Base-by-base conservation (phyloP, 2,797 vertebrate species). In the Calcarius lapponicus region DNA sequence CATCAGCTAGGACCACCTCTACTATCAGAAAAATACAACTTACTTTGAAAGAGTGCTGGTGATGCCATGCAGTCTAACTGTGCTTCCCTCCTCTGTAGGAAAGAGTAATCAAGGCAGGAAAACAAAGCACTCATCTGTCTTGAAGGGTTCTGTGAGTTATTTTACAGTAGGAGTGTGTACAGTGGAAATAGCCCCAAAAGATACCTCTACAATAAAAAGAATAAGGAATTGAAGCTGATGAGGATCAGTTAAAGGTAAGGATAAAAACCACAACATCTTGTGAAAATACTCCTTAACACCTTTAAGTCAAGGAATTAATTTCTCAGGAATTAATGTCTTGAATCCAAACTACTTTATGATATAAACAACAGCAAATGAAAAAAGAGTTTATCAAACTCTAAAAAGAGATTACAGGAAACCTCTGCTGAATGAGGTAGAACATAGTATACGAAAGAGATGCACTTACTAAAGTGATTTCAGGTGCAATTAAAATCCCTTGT, bases 1-100 rank as follows among this genome's bases (percentile, higher is more conserved):
- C n/a, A 65, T 3, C 11, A 3, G 2, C 9, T 7, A 45, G 36
- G 14, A 56, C 17, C 28, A 84, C 2, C 3, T 1, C n/a, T 42
- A 82, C 21, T 2, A 80, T 32, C 24, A 71, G 21, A 78, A 58
- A 8, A 80, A 69, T 7, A 6, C 3, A 51, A 47, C 4, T 48
- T 36, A 50, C 10, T 88, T 58, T 65, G 58, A 45, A 81, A 34
- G 26, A 48, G 24, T 19, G 53, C 17, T 20, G 73, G 42, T 18
- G 20, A 34, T 72, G 42, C 45, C 17, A 8, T 36, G 29, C 65
- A 78, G 58, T 21, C n/a, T 38, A 64, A 48, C 4, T 57, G 51
- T 32, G 34, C 28, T 72, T 47, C 36, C 47, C 2, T 74, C 14
- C 36, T 80, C 67, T 58, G 17, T 2, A 71, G 31, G 29, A 90